Percentiles rank a stretch among this genome's conserved stretches.
phyloP scores from a whole-genome alignment of 2,113 vertebrate species.

The Chaetodon trifascialis region DNA sequence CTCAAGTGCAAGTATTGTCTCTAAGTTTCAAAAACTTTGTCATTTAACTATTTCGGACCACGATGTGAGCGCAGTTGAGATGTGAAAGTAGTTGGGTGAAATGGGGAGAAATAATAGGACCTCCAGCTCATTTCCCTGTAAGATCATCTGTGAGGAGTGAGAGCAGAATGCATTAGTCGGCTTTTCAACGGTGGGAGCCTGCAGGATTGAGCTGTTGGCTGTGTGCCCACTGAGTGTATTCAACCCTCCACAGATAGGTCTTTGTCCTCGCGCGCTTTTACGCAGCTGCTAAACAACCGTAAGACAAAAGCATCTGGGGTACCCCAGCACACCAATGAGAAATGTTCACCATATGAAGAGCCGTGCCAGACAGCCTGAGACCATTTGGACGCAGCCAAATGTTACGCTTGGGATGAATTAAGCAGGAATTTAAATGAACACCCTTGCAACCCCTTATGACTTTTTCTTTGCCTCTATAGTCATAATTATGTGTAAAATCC shows the following conservation, averaged over 20 bases:
- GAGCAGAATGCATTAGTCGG: slow-evolving; percentile 72
- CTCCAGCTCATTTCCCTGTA: slow-evolving; percentile 58
- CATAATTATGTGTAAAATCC: slow-evolving; percentile 16
- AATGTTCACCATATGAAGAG: slow-evolving; percentile 80
- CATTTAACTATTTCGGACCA: not conserved
- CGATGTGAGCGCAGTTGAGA: slow-evolving; percentile 35
- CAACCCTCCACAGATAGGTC: slow-evolving; percentile 90
- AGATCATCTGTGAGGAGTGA: slow-evolving; percentile 70
- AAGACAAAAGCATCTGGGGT: slow-evolving; percentile 90
- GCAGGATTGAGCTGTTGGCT: slow-evolving; percentile 88
- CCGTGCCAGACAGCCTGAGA: slow-evolving; percentile 63
- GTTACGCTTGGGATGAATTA: slow-evolving; percentile 68
- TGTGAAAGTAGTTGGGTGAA: slow-evolving; percentile 47
- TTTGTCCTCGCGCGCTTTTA: slow-evolving; percentile 88
- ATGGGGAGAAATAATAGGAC: slow-evolving; percentile 35
- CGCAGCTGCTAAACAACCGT: slow-evolving; percentile 82
- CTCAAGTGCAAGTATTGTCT: not conserved
- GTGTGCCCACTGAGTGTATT: slow-evolving; percentile 88
- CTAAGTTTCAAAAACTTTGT: not conserved
- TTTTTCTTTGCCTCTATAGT: slow-evolving; percentile 22
- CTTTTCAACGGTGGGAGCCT: slow-evolving; percentile 78
- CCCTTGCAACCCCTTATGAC: slow-evolving; percentile 37
- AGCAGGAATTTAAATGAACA: slow-evolving; percentile 66
- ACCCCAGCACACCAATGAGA: slow-evolving; percentile 82
- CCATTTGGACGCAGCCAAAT: slow-evolving; percentile 64